Base-by-base conservation (phyloP, 2,797 vertebrate genomes). In the Sarcoramphus papa region DNA sequence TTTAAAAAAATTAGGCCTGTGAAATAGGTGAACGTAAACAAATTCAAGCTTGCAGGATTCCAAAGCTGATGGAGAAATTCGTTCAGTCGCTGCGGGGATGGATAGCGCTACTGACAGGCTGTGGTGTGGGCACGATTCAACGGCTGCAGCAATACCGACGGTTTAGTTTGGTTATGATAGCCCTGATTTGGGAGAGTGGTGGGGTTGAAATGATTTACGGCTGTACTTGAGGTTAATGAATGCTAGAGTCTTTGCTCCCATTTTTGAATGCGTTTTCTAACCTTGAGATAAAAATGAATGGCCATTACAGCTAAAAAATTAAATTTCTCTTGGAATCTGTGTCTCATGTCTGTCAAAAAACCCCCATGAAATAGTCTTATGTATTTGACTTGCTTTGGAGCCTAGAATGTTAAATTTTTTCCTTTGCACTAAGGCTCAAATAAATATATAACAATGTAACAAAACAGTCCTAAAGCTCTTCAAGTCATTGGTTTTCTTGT, bases 351-450 rank as follows among this genome's bases (percentile, higher is more conserved):
- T 83, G 62, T 92, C 53, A 74, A 79, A 82, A 87, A 33, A 2
- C 2, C 6, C 8, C 20, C 21, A 4, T 48, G 47, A 63, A 87
- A 50, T 22, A 48, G 50, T 56, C 54, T 60, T 93, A 15, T 4
- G 12, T 90, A 41, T 83, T 92, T 86, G 54, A 62, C 85, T 86
- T 77, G 59, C 54, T 84, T 59, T 88, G 56, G 90, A 89, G 74
- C 85, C 86, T 93, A 23, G 43, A 83, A 75, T 56, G 45, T 91
- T 94, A 37, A 20, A 9, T 54, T 90, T 81, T 81, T 81, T 62
- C 6, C 22, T 85, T 94, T 96, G 82, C 85, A 86, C 76, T 93
- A 73, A 84, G 82, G 85, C 91, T 96, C 73, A 67, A 94, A 84
- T 95, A 96, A 94, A 92, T 89, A 41, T 15, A 10, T 70, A 87